Conservation (phyloP, 2,797 vertebrate species). For the Limosa lapponica region DNA sequence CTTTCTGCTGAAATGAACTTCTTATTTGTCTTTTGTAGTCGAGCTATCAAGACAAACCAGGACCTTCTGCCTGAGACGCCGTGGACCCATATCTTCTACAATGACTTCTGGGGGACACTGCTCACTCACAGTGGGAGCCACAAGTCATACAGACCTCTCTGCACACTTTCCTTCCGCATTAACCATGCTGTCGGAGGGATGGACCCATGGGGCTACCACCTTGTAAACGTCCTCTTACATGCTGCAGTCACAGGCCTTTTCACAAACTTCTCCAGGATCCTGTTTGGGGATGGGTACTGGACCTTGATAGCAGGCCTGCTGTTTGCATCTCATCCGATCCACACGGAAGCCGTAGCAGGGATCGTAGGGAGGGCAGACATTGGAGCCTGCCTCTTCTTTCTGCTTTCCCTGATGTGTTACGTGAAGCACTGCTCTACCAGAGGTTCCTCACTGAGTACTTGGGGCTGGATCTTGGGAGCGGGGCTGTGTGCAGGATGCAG, state of each 20-base stretch:
- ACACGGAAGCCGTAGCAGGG: slow-evolving; percentile 96
- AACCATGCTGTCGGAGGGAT: slow-evolving; percentile 92
- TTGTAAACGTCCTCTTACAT: slow-evolving; percentile 91
- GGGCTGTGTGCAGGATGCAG: slow-evolving; percentile 91
- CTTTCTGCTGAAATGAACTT: slow-evolving; percentile 34
- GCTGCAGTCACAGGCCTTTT: slow-evolving; percentile 91
- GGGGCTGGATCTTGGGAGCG: slow-evolving; percentile 89
- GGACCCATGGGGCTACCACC: slow-evolving; percentile 96
- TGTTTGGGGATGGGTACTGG: slow-evolving; percentile 92
- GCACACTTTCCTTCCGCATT: slow-evolving; percentile 96
- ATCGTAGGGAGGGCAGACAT: slow-evolving; percentile 95
- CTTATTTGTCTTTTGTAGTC: slow-evolving; percentile 83
- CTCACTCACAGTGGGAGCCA: slow-evolving; percentile 99
- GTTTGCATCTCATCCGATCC: slow-evolving; percentile 94
- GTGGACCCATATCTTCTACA: slow-evolving; percentile 97
- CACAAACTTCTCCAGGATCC: slow-evolving; percentile 88
- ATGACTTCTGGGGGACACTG: slow-evolving; percentile 98
- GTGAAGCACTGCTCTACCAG: slow-evolving; percentile 88
- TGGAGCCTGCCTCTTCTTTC: slow-evolving; percentile 93
- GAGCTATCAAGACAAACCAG: slow-evolving; percentile 99
- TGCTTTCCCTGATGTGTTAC: slow-evolving; percentile 94
- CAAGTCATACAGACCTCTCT: slow-evolving; percentile 97
- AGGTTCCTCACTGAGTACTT: slow-evolving; percentile 74
- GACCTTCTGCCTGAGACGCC: slow-evolving; percentile 97
- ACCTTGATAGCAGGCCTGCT: slow-evolving; percentile 92